Evolutionary conservation across 2,113 vertebrate species (phyloP).

Genomic region (Marcusenius ussheri): DNA sequence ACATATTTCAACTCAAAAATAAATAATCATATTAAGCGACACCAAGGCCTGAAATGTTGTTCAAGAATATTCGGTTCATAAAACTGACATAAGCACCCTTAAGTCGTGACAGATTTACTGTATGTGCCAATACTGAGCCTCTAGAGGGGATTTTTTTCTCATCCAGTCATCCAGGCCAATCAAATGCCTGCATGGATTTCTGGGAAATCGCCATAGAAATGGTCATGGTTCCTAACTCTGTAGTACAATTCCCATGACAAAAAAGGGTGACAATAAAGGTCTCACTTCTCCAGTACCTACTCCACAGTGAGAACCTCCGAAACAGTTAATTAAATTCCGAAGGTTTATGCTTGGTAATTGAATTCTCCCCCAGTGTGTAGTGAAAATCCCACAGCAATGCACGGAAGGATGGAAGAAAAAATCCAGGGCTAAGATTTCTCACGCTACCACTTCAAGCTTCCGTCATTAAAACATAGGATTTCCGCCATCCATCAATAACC

Average conservation of each 20-base stretch:
- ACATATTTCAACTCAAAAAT: conserved; percentile 37
- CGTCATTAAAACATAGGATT: conserved; percentile 39
- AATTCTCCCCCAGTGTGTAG: conserved; percentile 16
- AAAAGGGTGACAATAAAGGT: conserved; percentile 5
- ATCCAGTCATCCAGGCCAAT: conserved; percentile 1
- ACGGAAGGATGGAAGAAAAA: not conserved
- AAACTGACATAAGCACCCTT: conserved; percentile 51
- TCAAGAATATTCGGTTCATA: conserved; percentile 46
- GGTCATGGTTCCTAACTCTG: not conserved
- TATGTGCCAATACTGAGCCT: conserved; percentile 22
- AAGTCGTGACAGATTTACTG: conserved; percentile 44
- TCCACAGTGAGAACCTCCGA: conserved; percentile 10
- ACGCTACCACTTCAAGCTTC: conserved; percentile 29
- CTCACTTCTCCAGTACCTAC: conserved; percentile 3
- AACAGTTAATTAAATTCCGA: conserved; percentile 20
- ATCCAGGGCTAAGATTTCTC: conserved; percentile 39
- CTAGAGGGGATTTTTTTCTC: conserved; percentile 4
- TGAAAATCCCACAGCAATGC: conserved; percentile 5
- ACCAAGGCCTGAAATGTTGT: conserved; percentile 49
- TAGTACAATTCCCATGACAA: not conserved
- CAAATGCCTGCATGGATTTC: not conserved
- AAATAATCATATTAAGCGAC: conserved; percentile 50
- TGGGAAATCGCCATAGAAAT: conserved; percentile 2
- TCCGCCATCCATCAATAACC: conserved; percentile 38
- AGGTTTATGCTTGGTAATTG: conserved; percentile 23